phyloP scores from a whole-genome alignment of 1,140 invertebrate genomes.

The Hylaeus volcanicus region DNA sequence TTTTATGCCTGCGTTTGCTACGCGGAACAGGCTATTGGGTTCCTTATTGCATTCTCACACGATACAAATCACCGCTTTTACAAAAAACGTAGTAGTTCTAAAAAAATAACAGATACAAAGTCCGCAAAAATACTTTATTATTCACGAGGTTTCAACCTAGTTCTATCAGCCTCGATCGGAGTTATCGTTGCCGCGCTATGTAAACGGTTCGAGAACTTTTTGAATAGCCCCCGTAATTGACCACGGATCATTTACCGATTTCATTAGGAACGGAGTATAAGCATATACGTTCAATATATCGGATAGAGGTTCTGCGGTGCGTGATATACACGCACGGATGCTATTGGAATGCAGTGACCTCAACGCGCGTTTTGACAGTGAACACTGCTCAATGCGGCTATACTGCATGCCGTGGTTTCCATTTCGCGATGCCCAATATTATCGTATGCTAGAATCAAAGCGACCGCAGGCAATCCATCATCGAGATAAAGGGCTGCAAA shows the following conservation, averaged over 20 bases:
- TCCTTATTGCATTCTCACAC: too few relatives aligned
- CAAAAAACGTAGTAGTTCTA: too few relatives aligned
- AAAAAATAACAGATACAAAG: too few relatives aligned
- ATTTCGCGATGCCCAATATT: constrained; percentile 21
- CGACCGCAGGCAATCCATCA: constrained; percentile 20
- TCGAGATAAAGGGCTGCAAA: constrained; percentile 12
- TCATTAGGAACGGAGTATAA: constrained; percentile 11
- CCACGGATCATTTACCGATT: constrained; percentile 1
- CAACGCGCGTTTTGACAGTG: constrained; percentile 16
- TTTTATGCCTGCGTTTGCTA: too few relatives aligned
- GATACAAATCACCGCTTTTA: too few relatives aligned
- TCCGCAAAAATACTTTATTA: too few relatives aligned
- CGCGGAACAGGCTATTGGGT: too few relatives aligned
- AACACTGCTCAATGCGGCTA: constrained; percentile 15
- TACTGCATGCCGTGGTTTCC: constrained; percentile 19
- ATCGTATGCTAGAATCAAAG: constrained; percentile 30
- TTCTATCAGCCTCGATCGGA: too few relatives aligned
- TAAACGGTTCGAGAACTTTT: too few relatives aligned
- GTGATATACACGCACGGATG: neutral
- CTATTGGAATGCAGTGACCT: constrained; percentile 27
- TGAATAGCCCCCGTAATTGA: too few relatives aligned
- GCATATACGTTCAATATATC: neutral
- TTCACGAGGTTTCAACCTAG: too few relatives aligned
- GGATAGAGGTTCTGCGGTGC: constrained; percentile 1
- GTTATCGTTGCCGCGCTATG: too few relatives aligned